phyloP scores from a whole-genome alignment of 2,888 invertebrate species.

The Nomada lathburiana region DNA sequence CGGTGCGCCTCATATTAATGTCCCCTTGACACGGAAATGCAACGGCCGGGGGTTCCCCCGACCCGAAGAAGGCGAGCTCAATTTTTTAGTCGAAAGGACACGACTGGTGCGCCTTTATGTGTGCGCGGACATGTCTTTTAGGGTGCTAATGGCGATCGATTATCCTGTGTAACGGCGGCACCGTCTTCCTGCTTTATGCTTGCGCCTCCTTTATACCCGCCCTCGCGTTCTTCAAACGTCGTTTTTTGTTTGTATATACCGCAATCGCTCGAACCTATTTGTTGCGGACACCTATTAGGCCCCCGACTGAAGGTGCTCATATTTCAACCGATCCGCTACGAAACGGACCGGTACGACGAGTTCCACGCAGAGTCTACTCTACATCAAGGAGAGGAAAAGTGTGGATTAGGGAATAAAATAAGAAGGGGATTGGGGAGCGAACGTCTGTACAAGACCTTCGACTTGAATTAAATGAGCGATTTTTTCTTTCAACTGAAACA shows the following conservation, averaged over 20 bases:
- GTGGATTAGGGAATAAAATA: slow-evolving; percentile 7
- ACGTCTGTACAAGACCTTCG: too few relatives aligned
- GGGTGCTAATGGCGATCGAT: slow-evolving; percentile 78
- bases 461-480: too few relatives aligned
- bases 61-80: slow-evolving; percentile 23
- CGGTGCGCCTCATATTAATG: slow-evolving; percentile 65
- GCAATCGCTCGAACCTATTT: slow-evolving; percentile 59
- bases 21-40: slow-evolving; percentile 69
- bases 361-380: slow-evolving; percentile 21
- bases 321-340: slow-evolving; percentile 59
- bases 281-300: slow-evolving; percentile 68
- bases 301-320: slow-evolving; percentile 63
- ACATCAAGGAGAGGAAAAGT: background rate
- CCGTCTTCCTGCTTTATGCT: slow-evolving; percentile 49
- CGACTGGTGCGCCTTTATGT: slow-evolving; percentile 15
- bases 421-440: slow-evolving; percentile 2
- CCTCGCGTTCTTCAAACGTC: slow-evolving; percentile 5
- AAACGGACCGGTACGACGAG: slow-evolving; percentile 57
- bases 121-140: slow-evolving; percentile 35
- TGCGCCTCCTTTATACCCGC: background rate
- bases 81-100: slow-evolving; percentile 21
- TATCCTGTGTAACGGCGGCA: slow-evolving; percentile 64
- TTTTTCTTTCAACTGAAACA: too few relatives aligned
- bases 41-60: slow-evolving; percentile 34
- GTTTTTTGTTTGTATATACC: slow-evolving; percentile 37